Evolutionary conservation across 2,113 vertebrate genomes (phyloP).

Genomic region (Elaphurus davidianus): DNA sequence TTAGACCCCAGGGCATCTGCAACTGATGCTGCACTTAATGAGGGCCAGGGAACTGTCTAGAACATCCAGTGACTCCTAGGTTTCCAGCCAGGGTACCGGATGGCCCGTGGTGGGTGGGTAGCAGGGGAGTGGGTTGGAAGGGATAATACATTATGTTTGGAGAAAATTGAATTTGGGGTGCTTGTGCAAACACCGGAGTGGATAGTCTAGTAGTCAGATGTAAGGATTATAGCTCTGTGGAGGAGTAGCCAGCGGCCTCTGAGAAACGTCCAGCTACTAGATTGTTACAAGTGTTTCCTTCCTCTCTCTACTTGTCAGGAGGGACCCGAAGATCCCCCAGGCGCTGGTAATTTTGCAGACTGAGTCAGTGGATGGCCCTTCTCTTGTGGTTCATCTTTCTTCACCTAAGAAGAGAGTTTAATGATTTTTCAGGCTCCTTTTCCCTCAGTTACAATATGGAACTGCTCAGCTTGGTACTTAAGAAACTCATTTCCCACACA

Average conservation of each 20-base stretch:
- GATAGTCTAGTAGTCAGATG: background rate
- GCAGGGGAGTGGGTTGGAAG: background rate
- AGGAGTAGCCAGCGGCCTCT: background rate
- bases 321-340: background rate
- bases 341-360: background rate
- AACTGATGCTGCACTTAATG: background rate
- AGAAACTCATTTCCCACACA: background rate
- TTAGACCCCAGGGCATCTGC: background rate
- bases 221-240: background rate
- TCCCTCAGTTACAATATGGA: background rate
- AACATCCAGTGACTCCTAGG: background rate
- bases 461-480: background rate
- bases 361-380: background rate
- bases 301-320: background rate
- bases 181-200: background rate
- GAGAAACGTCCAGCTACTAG: background rate
- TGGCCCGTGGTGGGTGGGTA: rapidly evolving
- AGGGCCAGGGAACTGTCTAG: background rate
- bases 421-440: background rate
- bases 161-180: background rate
- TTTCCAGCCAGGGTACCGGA: background rate
- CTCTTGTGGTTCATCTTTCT: constrained; percentile 4
- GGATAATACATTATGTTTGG: background rate
- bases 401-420: background rate
- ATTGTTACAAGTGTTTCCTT: background rate